phyloP scores from a whole-genome alignment of 2,797 vertebrate species.

The Telmatherina bonti region DNA sequence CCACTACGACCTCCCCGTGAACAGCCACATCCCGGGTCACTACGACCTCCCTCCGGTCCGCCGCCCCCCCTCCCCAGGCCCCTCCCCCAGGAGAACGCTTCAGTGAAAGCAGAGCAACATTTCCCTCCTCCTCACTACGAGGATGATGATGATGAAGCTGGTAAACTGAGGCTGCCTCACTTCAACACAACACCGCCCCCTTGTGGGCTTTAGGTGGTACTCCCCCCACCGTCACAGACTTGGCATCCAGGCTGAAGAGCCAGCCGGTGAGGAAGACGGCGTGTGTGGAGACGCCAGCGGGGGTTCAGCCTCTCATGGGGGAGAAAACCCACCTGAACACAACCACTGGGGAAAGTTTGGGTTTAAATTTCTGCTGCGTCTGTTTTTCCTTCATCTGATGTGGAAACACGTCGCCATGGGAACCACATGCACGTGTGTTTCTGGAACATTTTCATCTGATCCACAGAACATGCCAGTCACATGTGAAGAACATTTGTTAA shows the following conservation, averaged over 20 bases:
- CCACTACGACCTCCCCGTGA: constrained; percentile 95
- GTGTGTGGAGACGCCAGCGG: constrained; percentile 35
- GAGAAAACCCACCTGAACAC: constrained; percentile 11
- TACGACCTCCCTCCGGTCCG: constrained; percentile 92
- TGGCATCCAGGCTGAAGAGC: constrained; percentile 59
- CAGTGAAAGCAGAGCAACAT: constrained; percentile 57
- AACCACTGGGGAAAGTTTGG: constrained; percentile 17
- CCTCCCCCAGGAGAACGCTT: constrained; percentile 77
- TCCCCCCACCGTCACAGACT: constrained; percentile 53
- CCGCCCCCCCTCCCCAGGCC: constrained; percentile 86
- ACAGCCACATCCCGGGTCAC: constrained; percentile 96
- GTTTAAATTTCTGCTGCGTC: constrained; percentile 29
- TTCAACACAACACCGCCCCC: constrained; percentile 67
- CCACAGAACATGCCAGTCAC: no score
- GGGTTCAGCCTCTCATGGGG: constrained; percentile 25
- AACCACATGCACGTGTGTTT: no score
- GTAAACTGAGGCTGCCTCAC: constrained; percentile 15
- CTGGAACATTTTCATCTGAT: no score
- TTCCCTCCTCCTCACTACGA: not conserved
- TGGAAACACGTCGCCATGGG: no score
- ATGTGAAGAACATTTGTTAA: no score
- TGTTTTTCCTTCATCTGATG: no score
- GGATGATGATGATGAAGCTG: constrained; percentile 5
- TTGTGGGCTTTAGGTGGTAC: constrained; percentile 59
- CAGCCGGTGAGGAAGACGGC: constrained; percentile 28